Evolutionary conservation across 2,113 vertebrate genomes (phyloP).

Genomic region (Ciconia stormi): DNA sequence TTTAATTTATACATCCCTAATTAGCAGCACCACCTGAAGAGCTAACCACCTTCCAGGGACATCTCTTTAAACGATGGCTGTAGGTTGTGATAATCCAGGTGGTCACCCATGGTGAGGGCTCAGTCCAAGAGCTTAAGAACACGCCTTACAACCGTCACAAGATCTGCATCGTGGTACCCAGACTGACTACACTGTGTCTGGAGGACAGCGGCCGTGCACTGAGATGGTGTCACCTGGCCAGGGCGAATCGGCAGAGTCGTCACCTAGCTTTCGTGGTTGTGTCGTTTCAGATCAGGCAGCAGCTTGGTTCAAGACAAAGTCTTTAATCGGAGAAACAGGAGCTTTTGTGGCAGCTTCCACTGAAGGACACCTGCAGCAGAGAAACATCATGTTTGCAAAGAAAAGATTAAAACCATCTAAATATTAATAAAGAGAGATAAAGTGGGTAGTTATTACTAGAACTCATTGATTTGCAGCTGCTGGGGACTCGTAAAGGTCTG

Average conservation of each 20-base stretch:
- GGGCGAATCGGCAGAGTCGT: fast-evolving
- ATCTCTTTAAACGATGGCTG: fast-evolving
- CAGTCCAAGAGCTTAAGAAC: background rate
- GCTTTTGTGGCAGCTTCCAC: background rate
- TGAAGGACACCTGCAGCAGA: background rate
- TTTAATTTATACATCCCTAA: background rate
- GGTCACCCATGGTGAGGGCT: background rate
- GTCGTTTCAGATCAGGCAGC: background rate
- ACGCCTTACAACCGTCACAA: fast-evolving
- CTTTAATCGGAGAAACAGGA: background rate
- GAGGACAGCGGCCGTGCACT: fast-evolving
- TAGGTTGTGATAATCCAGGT: background rate
- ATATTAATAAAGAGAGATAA: conserved; percentile 36
- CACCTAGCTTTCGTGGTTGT: fast-evolving
- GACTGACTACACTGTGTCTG: fast-evolving
- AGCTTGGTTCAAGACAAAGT: background rate
- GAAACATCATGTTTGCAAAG: background rate
- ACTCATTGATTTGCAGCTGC: background rate
- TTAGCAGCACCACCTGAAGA: background rate
- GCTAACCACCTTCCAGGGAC: background rate
- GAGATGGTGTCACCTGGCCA: fast-evolving
- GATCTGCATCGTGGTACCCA: background rate
- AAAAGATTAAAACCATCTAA: background rate
- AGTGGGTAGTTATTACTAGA: background rate
- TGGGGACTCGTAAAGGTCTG: background rate